phyloP scores from a whole-genome alignment of 2,113 vertebrate genomes.

The Chrysemys picta region DNA sequence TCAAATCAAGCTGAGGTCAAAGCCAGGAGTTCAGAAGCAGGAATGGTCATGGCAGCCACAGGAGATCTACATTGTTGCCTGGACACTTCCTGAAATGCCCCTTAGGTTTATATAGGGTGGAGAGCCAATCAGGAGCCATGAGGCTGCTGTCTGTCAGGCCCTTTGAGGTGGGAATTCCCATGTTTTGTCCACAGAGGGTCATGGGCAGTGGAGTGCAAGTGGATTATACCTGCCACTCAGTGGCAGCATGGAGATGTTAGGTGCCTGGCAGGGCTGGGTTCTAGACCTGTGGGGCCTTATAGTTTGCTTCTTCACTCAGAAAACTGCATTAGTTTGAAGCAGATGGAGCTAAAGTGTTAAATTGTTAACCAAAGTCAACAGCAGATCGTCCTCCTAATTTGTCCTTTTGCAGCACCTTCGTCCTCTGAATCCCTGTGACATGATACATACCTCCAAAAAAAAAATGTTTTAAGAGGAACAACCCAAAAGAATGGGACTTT shows the following conservation, averaged over 20 bases:
- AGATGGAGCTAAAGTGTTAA: not conserved
- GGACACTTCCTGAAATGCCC: not conserved
- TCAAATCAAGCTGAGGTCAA: not conserved
- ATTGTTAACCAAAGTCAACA: not conserved
- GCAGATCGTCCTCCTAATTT: not conserved
- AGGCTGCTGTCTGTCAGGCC: not conserved
- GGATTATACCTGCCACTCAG: not conserved
- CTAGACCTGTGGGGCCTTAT: not conserved
- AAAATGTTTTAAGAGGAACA: not conserved
- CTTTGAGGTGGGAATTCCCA: not conserved
- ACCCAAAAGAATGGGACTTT: not conserved
- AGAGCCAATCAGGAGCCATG: not conserved
- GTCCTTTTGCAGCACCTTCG: not conserved
- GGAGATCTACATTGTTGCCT: not conserved
- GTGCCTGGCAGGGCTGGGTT: not conserved
- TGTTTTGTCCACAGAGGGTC: not conserved
- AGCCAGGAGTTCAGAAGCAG: not conserved
- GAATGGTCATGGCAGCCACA: not conserved
- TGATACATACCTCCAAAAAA: not conserved
- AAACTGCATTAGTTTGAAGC: not conserved
- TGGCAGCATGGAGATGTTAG: not conserved
- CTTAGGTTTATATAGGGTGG: not conserved
- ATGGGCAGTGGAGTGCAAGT: not conserved
- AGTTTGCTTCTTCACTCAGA: not conserved
- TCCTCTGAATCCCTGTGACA: not conserved